Evolutionary conservation across 2,888 invertebrate genomes (phyloP).

Genomic region (Nomada flava): DNA sequence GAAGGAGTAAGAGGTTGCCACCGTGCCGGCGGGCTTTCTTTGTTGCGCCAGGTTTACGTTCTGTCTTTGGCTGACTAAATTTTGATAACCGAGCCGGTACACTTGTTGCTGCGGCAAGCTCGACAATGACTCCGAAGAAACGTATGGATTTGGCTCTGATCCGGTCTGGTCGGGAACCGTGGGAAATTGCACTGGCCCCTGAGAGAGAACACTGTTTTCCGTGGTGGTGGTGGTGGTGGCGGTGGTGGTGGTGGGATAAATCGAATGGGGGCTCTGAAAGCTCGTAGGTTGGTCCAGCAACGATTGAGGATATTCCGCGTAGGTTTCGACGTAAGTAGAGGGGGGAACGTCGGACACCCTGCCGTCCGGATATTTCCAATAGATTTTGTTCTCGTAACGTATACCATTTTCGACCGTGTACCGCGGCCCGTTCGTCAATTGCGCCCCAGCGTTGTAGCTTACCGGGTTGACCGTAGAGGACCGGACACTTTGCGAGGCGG

Average conservation of each 20-base stretch:
- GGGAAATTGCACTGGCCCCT: constrained; percentile 81
- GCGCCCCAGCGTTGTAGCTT: constrained; percentile 1
- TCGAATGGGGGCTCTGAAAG: constrained; percentile 40
- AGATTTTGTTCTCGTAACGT: constrained; percentile 81
- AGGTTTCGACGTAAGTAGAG: constrained; percentile 74
- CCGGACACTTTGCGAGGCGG: constrained; percentile 21
- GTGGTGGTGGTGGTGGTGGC: constrained; percentile 12
- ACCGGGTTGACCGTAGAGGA: constrained; percentile 31
- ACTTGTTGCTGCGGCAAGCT: constrained; percentile 61
- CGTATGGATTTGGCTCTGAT: constrained; percentile 66
- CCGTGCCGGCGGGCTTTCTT: constrained; percentile 30
- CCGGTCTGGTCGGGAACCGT: constrained; percentile 63
- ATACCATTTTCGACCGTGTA: constrained; percentile 81
- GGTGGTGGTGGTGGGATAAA: constrained; percentile 23
- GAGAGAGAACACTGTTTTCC: constrained; percentile 72
- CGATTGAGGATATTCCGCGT: constrained; percentile 44
- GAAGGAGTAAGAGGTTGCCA: constrained; percentile 7
- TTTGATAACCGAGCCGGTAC: constrained; percentile 66
- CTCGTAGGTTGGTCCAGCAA: constrained; percentile 12
- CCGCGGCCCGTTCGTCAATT: constrained; percentile 65
- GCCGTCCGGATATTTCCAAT: constrained; percentile 83
- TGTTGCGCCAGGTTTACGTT: constrained; percentile 45
- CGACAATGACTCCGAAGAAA: constrained; percentile 69
- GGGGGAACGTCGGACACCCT: constrained; percentile 79
- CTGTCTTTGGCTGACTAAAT: constrained; percentile 55